Evolutionary conservation across 2,888 invertebrate species (phyloP).

Genomic region (Podabrus alpinus): DNA sequence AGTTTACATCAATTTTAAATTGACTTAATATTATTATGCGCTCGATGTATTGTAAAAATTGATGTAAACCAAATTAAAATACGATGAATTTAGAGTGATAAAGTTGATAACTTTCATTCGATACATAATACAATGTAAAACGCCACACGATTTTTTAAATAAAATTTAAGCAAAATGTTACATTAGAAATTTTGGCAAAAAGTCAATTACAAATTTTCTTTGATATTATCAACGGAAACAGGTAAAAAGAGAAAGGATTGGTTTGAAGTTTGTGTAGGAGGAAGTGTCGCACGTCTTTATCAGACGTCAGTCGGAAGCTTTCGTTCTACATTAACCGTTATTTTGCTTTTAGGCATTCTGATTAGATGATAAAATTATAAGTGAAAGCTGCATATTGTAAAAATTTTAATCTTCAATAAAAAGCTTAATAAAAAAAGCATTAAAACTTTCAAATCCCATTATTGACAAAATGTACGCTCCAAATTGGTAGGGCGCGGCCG

Average conservation of each 20-base stretch:
- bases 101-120: neutral
- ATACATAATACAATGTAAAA: neutral
- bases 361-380: neutral
- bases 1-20: neutral
- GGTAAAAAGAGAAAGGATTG: constrained; percentile 22
- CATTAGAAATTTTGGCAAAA: constrained; percentile 16
- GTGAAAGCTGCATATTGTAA: neutral
- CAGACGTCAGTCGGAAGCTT: constrained; percentile 26
- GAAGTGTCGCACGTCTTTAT: constrained; percentile 24
- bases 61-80: neutral
- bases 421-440: neutral
- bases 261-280: constrained; percentile 16
- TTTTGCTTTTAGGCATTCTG: constrained; percentile 1
- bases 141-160: neutral
- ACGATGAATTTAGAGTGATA: neutral
- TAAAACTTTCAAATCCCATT: neutral
- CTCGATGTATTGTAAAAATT: neutral
- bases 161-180: constrained; percentile 5
- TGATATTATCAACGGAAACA: constrained; percentile 26
- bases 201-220: constrained; percentile 23
- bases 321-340: constrained; percentile 21
- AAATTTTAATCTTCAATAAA: neutral
- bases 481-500: neutral
- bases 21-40: neutral
- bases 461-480: neutral